phyloP scores from a whole-genome alignment of 2,113 vertebrate genomes.

The Mandrillus leucophaeus region DNA sequence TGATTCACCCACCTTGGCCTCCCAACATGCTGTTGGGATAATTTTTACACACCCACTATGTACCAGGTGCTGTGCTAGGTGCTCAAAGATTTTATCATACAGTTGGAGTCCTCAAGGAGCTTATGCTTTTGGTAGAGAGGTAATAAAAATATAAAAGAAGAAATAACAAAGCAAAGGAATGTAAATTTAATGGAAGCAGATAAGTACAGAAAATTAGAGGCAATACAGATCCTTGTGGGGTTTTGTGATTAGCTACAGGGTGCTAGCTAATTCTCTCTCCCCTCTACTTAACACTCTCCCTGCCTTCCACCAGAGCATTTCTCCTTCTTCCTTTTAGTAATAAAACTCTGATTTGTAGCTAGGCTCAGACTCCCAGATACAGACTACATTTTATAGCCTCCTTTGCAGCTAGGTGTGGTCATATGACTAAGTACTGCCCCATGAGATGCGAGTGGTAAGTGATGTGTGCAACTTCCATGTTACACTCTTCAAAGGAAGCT shows the following conservation, averaged over 20 bases:
- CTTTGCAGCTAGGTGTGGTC: neutral
- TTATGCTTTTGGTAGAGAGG: neutral
- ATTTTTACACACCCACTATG: neutral
- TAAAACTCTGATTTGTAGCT: neutral
- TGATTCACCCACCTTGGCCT: no score
- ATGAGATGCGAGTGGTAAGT: neutral
- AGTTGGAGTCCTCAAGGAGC: neutral
- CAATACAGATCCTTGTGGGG: neutral
- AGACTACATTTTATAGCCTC: neutral
- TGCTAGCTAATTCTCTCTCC: neutral
- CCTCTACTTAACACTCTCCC: neutral
- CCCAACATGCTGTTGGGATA: neutral
- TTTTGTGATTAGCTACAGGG: neutral
- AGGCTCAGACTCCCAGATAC: neutral
- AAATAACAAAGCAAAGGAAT: neutral
- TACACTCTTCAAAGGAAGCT: neutral
- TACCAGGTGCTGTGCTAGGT: neutral
- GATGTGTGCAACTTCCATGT: neutral
- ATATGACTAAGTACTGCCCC: neutral
- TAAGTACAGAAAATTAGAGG: neutral
- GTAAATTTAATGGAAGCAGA: neutral
- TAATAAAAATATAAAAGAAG: neutral
- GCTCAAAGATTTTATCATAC: neutral
- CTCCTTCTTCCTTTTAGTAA: neutral
- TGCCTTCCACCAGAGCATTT: neutral